Base-by-base conservation (phyloP, 2,888 invertebrate species). In the Noctua janthe region DNA sequence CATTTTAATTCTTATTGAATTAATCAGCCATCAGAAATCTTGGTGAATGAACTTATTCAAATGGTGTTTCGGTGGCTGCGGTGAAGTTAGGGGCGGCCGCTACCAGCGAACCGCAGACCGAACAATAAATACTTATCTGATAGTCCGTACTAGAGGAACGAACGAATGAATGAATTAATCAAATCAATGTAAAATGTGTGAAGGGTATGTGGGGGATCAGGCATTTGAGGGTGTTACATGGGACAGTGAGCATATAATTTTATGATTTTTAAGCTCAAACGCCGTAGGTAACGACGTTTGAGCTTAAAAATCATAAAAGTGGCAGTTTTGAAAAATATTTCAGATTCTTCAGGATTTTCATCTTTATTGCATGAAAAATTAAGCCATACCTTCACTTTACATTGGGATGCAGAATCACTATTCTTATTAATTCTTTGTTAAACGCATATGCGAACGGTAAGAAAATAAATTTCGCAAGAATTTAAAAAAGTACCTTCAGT, bases 61-160 rank as follows among this genome's bases (percentile, higher is more conserved):
- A 75, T 69, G 72, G 69, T 84, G 79, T 79, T 86, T 81, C 77
- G 76, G 86, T 78, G 86, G 81, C 78, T 87, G 89, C 79, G 80
- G 89, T 83, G 54, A 80, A 85, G 88, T 90, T 90, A 85, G 87
- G 88, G 89, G 88, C 81, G 82, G 76, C 69, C 72, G 71, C 83
- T 73, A 69, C 78, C 81, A 78, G 77, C 75, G 71, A 69, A 90
- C 90, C 90, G 89, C 90, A 90, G 88, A 89, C 89, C 90, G 71
- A 85, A 84, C 87, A 83, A 88, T 89, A 90, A 89, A 89, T 87
- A 87, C 90, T 86, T 86, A 83, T 75, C 77, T 81, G 75, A 80
- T 82, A 89, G 72, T 75, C 66, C 15, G 51, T 54, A 78, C 76
- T 86, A 79, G 86, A 84, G 71, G 73, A 80, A 76, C 70, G 80